Evolutionary conservation across 2,797 vertebrate genomes (phyloP).

Genomic region (Echiichthys vipera): DNA sequence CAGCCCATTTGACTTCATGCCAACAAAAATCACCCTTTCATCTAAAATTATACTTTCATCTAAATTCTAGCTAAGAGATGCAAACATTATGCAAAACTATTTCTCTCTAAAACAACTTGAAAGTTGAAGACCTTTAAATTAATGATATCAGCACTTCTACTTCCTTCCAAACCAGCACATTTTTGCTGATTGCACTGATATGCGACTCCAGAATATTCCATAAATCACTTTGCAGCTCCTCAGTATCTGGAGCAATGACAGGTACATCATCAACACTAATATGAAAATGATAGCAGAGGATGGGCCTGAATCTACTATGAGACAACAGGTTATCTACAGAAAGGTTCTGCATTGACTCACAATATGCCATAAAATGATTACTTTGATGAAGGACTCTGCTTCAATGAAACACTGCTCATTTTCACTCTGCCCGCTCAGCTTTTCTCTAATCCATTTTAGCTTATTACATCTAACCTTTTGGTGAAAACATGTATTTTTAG

Average conservation of each 20-base stretch:
- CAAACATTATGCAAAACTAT: constrained; percentile 31
- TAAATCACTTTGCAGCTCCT: constrained; percentile 9
- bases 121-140: constrained; percentile 31
- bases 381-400: background rate
- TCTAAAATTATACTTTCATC: no score
- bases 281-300: background rate
- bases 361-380: background rate
- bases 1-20: constrained; percentile 51
- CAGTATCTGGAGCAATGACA: constrained; percentile 6
- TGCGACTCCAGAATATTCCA: constrained; percentile 29
- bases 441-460: background rate
- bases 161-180: background rate
- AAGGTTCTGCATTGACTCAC: background rate
- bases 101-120: constrained; percentile 33
- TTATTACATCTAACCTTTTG: background rate
- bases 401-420: background rate
- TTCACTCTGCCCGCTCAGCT: background rate
- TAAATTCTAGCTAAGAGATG: background rate
- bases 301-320: background rate
- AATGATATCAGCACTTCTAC: constrained; percentile 51
- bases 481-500: background rate
- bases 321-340: no score
- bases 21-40: constrained; percentile 48
- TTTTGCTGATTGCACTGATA: constrained; percentile 57
- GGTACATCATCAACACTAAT: background rate